Conservation (phyloP, 2,888 invertebrate genomes). For the Drosophila greeni region DNA sequence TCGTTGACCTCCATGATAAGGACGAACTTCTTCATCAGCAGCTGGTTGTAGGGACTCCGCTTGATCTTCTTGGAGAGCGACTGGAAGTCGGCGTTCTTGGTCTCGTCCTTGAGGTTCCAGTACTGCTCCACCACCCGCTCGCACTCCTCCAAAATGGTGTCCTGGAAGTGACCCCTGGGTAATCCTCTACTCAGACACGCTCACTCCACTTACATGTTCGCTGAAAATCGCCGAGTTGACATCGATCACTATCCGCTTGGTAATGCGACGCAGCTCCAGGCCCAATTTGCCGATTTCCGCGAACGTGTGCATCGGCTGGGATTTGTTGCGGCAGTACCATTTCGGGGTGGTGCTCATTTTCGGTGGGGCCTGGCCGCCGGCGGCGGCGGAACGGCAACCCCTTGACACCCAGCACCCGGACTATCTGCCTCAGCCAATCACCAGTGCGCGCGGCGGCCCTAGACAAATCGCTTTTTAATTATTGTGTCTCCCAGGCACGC, state of each 20-base stretch:
- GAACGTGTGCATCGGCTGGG: constrained; percentile 76
- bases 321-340: constrained; percentile 77
- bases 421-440: constrained; percentile 45
- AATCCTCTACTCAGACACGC: neutral
- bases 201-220: constrained; percentile 73
- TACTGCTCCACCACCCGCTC: constrained; percentile 73
- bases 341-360: constrained; percentile 76
- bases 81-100: constrained; percentile 70
- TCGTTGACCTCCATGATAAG: constrained; percentile 74
- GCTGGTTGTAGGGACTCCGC: constrained; percentile 77
- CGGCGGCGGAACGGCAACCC: constrained; percentile 28
- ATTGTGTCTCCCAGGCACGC: constrained; percentile 73
- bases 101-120: constrained; percentile 75
- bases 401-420: constrained; percentile 4
- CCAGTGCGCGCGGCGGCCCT: constrained; percentile 43
- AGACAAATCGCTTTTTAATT: constrained; percentile 68
- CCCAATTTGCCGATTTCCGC: constrained; percentile 75
- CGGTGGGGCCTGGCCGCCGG: constrained; percentile 38
- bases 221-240: constrained; percentile 77
- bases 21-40: constrained; percentile 73
- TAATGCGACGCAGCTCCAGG: constrained; percentile 75
- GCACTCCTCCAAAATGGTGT: constrained; percentile 75
- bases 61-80: constrained; percentile 76
- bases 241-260: constrained; percentile 76
- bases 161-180: constrained; percentile 44